A percentile compares a stretch with the other conserved stretches of the same genome.
Evolutionary conservation across 2,113 vertebrate species (phyloP).

Genomic region (Poeciliopsis prolifica): DNA sequence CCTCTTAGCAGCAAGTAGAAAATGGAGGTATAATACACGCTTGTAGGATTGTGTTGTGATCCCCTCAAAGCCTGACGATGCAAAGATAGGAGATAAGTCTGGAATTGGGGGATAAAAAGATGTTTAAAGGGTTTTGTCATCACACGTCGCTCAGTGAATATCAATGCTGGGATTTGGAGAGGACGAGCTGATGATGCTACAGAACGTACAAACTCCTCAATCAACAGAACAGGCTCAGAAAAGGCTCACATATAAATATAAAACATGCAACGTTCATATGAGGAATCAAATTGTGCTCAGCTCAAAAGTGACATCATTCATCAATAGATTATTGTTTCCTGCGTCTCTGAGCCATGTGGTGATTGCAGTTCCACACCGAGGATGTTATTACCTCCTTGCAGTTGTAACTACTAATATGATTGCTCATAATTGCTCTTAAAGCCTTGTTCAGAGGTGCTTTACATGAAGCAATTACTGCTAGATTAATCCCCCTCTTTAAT

Average conservation of each 20-base stretch:
- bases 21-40: conserved; percentile 56
- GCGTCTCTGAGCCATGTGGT: conserved; percentile 73
- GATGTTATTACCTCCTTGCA: conserved; percentile 79
- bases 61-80: conserved; percentile 58
- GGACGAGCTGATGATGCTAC: conserved; percentile 39
- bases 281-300: background rate
- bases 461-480: conserved; percentile 83
- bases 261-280: background rate
- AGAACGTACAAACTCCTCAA: conserved; percentile 17
- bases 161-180: conserved; percentile 59
- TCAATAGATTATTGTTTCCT: conserved; percentile 42
- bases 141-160: conserved; percentile 51
- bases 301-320: background rate
- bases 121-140: conserved; percentile 66
- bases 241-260: background rate
- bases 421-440: conserved; percentile 91
- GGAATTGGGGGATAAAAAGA: conserved; percentile 64
- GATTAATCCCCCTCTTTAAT: conserved; percentile 81
- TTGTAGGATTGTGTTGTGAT: conserved; percentile 62
- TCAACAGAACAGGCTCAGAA: conserved; percentile 16
- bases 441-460: conserved; percentile 83
- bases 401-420: conserved; percentile 84
- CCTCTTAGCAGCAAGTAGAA: conserved; percentile 46
- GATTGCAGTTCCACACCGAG: conserved; percentile 84
- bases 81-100: conserved; percentile 66